Evolutionary conservation across 2,888 invertebrate species (phyloP).

Genomic region (Drosophila formosana): DNA sequence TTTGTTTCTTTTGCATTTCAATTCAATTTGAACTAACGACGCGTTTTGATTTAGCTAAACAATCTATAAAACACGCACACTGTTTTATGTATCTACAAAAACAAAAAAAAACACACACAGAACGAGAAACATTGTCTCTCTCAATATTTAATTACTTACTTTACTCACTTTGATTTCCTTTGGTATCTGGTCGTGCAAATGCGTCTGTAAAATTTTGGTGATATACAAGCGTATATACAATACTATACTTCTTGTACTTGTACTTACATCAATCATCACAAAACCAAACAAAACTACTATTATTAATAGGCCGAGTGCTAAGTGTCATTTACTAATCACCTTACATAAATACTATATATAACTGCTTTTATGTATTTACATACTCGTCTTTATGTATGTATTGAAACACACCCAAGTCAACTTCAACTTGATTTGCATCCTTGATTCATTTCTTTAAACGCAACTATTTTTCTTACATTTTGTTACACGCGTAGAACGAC

Average conservation of each 20-base stretch:
- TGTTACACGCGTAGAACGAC: conserved; percentile 45
- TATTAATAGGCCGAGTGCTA: conserved; percentile 31
- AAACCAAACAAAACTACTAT: conserved; percentile 29
- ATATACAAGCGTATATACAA: conserved; percentile 41
- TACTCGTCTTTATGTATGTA: conserved; percentile 38
- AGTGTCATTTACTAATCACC: conserved; percentile 54
- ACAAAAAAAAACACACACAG: conserved; percentile 11
- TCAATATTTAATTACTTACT: conserved; percentile 23
- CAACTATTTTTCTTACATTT: conserved; percentile 35
- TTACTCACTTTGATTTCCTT: conserved; percentile 25
- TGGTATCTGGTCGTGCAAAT: conserved; percentile 71
- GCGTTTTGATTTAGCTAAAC: conserved; percentile 32
- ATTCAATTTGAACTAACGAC: conserved; percentile 49
- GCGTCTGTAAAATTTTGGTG: conserved; percentile 62
- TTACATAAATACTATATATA: conserved; percentile 38
- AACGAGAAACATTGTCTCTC: conserved; percentile 12
- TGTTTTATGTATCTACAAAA: conserved; percentile 8
- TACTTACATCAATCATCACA: conserved; percentile 9
- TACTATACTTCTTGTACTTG: conserved; percentile 3
- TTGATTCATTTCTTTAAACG: conserved; percentile 40
- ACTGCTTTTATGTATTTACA: conserved; percentile 50
- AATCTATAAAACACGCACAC: conserved; percentile 1
- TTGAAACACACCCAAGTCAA: conserved; percentile 43
- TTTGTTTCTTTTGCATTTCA: conserved; percentile 48
- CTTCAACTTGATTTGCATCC: conserved; percentile 51